Base-by-base conservation (phyloP, 2,113 vertebrate species). In the Murina feae region DNA sequence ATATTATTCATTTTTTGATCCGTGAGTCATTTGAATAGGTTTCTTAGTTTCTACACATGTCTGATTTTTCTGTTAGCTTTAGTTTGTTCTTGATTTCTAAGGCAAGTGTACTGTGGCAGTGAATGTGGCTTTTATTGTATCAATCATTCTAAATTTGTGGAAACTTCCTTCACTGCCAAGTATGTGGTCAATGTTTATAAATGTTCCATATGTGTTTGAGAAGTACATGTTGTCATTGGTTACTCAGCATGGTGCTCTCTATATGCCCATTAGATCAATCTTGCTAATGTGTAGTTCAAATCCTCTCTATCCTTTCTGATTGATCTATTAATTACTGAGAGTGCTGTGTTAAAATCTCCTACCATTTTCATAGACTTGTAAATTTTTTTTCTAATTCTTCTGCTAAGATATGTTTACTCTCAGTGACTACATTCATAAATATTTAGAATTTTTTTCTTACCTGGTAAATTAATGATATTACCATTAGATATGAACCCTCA, bases 251-350 rank as follows among this genome's bases (percentile, higher is more conserved):
- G 42, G 30, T 44, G 1, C 32, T 90, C 72, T 90, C 6, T 55
- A 42, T 55, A 79, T 89, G 3, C 37, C 35, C 18, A 71, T 53
- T 79, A 55, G 79, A 88, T 89, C 55, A 86, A 76, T 93, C 44
- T 96, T 76, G 28, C 42, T 94, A 75, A 76, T 86, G 76, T 53
- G 30, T 35, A 60, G 42, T 90, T 89, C 10, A 91, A 94, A 94
- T 94, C 28, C 16, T n/a, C 23, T 83, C 6, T 74, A 94, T 92
- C 39, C 49, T 94, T 90, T 39, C 55, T 82, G 39, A 90, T 35
- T 88, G 53, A 83, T 63, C 84, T 94, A 79, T 95, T 96, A 96
- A 95, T 94, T 96, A 93, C 37, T 53, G 9, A 93, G 20, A 92
- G 23, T 72, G 6, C 55, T 82, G 4, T 78, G 14, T 63, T 90